Evolutionary conservation across 2,113 vertebrate genomes (phyloP), one percentile per base, ranked within the genome.

Genomic region (Proterorhinus semilunaris): DNA sequence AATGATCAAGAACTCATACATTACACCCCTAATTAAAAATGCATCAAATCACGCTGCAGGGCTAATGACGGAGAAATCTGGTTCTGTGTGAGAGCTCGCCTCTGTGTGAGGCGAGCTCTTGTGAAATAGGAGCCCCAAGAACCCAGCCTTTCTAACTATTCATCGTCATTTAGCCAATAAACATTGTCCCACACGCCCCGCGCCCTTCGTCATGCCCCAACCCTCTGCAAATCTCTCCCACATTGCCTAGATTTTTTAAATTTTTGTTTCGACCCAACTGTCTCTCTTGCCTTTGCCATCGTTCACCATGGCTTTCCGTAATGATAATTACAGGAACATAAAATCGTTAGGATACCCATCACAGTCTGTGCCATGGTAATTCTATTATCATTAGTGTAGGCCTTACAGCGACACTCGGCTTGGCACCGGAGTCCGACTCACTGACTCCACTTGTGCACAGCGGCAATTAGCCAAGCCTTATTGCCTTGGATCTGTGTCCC

Each of bases 101-200:
- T n/a, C 81, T 53, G 66, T 74, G 70, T 74, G 76, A 87, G 76
- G 80, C 47, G 69, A 84, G 75, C 44, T 27, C 85, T 80, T 82
- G 69, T 74, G 68, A 80, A 85, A 85, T 71, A 86, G 75, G 81
- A 87, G 77, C 71, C 72, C 82, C 27, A 36, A 36, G 27, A 36
- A 36, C 27, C 27, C 83, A 87, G 87, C 75, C 82, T 81, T 76
- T 80, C 73, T 65, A 84, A 84, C 83, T 75, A 87, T 86, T 83
- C 81, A 75, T 86, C 83, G 83, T 87, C 86, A 86, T 89, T 90
- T 79, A 84, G 68, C 72, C 87, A 87, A 90, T 90, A 88, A 87
- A 86, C 75, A 78, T 87, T 74, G 76, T 86, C 86, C 84, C 59
- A 77, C 86, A 68, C 81, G 74, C 71, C 76, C 72, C 64, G 57